Evolutionary conservation across 2,113 vertebrate genomes (phyloP).

Genomic region (Catharus fuscescens): DNA sequence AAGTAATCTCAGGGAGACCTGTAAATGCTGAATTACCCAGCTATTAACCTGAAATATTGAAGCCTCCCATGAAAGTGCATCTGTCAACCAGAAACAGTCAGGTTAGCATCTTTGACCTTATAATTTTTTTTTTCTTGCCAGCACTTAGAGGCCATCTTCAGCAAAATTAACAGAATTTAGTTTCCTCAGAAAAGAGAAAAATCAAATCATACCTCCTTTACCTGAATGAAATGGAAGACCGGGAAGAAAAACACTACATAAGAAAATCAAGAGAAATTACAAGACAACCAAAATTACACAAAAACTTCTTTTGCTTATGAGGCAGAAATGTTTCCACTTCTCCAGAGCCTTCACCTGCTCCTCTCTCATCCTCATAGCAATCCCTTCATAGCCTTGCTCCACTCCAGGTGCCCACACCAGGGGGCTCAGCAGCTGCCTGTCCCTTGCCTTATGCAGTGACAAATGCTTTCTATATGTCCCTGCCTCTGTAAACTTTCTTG

Average conservation of each 20-base stretch:
- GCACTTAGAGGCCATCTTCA: neutral
- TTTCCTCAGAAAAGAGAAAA: neutral
- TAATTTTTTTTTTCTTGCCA: neutral
- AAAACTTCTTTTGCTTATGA: rapidly evolving
- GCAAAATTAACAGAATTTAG: neutral
- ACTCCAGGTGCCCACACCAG: neutral
- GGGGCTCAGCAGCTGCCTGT: neutral
- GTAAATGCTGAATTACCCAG: neutral
- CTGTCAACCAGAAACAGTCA: neutral
- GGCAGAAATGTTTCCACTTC: neutral
- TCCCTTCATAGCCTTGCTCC: neutral
- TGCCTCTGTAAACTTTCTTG: neutral
- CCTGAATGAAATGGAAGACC: neutral
- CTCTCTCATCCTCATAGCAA: rapidly evolving
- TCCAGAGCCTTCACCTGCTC: neutral
- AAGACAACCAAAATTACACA: rapidly evolving
- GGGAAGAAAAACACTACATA: neutral
- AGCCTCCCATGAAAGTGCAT: neutral
- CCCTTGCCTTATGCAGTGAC: rapidly evolving
- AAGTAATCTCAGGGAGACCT: neutral
- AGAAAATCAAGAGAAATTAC: neutral
- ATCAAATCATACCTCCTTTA: neutral
- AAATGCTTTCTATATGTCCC: neutral
- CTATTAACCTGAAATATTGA: neutral
- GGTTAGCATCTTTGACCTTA: neutral